These are phyloP conservation scores for Nesidiocoris tenuis DNA, from an alignment of 2,888 invertebrate species.

Conservation along the genomic window DNA sequence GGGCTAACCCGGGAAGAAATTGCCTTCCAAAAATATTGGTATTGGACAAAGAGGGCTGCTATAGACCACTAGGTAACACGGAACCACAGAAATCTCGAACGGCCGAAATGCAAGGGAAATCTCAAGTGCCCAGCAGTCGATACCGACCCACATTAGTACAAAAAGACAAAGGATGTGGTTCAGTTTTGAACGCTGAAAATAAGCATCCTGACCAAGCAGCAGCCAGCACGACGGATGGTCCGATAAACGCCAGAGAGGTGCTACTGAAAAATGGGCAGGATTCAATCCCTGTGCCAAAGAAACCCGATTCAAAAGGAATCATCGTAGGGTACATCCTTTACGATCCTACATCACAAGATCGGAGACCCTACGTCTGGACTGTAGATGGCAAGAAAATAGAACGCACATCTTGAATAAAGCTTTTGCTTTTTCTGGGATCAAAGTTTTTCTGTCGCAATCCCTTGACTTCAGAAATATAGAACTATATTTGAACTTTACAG, in stretches of 20 bases:
- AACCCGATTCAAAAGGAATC: constrained; percentile 6
- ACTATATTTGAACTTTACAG: no score
- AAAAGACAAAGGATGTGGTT: background rate
- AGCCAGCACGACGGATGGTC: background rate
- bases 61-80: background rate
- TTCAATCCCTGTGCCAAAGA: background rate
- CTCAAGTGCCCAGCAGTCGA: no score
- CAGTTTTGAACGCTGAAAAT: background rate
- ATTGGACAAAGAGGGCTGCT: constrained; percentile 23
- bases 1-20: background rate
- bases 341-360: constrained; percentile 22
- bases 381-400: constrained; percentile 24
- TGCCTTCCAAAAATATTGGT: constrained; percentile 12
- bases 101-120: background rate
- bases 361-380: constrained; percentile 15
- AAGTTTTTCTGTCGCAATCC: no score
- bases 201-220: background rate
- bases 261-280: no score
- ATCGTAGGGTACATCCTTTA: constrained; percentile 35
- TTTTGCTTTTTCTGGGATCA: no score
- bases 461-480: constrained; percentile 3
- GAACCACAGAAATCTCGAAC: background rate
- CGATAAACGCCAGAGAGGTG: background rate
- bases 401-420: background rate
- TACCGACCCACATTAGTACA: background rate